Conservation (phyloP, 2,888 invertebrate species). For the Biston stratarius region DNA sequence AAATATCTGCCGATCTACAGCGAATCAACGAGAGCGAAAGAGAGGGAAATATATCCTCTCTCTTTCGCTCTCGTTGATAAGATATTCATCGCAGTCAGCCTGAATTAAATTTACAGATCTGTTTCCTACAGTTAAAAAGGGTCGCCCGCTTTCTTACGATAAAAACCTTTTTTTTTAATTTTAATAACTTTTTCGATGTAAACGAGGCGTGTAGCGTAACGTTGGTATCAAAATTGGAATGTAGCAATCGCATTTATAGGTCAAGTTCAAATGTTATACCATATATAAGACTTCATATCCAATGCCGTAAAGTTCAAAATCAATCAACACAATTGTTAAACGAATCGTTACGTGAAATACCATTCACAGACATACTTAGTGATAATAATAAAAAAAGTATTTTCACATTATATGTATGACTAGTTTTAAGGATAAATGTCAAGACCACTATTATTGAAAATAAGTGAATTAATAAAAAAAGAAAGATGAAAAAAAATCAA, state of each 20-base stretch:
- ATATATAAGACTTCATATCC: conserved; percentile 20
- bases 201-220: neutral
- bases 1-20: no score
- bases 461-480: neutral
- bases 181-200: neutral
- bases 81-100: no score
- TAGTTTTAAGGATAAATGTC: conserved; percentile 28
- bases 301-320: conserved; percentile 37
- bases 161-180: no score
- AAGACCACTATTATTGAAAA: conserved; percentile 16
- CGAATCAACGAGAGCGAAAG: no score
- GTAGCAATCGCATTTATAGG: conserved; percentile 3
- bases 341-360: conserved; percentile 22
- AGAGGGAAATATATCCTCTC: no score
- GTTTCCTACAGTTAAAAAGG: no score
- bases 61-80: no score
- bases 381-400: conserved; percentile 21
- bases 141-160: no score
- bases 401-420: conserved; percentile 28
- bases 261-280: neutral
- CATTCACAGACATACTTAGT: conserved; percentile 36
- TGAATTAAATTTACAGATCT: no score
- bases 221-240: conserved; percentile 4
- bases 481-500: neutral
- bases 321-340: conserved; percentile 29